Evolutionary conservation across 1,140 invertebrate genomes (phyloP), one percentile per base, ranked within the genome.

Genomic region (Triops longicaudatus): DNA sequence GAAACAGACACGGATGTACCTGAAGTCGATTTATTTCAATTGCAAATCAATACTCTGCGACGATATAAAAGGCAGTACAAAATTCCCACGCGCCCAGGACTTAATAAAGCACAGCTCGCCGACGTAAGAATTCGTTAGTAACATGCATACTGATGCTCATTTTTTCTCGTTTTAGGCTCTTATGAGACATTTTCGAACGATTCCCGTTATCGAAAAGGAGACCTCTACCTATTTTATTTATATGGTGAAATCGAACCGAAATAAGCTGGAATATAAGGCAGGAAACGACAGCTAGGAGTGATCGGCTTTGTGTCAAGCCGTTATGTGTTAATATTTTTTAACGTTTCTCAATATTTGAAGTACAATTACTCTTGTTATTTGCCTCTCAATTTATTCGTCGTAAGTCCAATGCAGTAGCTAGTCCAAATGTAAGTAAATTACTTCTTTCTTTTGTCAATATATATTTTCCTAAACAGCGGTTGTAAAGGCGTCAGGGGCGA

Each of bases 181-280:
- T 31, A 92, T 93, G 86, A 93, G 95, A 82, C 96, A 98, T 86
- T 98, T 98, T 84, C 94, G 94, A 83, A 91, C 93, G 74, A 94
- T 98, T 82, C 93, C 92, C 50, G 93, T 98, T 1, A 90, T 91
- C 81, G 96, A 98, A 84, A 98, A 97, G 83, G 96, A 98, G 85
- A 92, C 94, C 28, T 85, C 97, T 17, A 95, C 95, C n/a, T 96
- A 92, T 82, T 98, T 98, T 83, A 95, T 98, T 80, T 98, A 97
- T 82, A 97, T 93, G 84, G 93, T 98, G 0, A 98, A 98, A 87
- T 94, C 92, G 77, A 95, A 96, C 85, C 91, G 91, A 74, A 96
- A 95, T 83, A 96, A 96, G 84, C 85, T 96, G 80, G 94, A 96
- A 85, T 93, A 94, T 83, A 94, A 93, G 72, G 71, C 78, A 22